Evolutionary conservation across 2,113 vertebrate species (phyloP).

Genomic region (Strigops habroptila): DNA sequence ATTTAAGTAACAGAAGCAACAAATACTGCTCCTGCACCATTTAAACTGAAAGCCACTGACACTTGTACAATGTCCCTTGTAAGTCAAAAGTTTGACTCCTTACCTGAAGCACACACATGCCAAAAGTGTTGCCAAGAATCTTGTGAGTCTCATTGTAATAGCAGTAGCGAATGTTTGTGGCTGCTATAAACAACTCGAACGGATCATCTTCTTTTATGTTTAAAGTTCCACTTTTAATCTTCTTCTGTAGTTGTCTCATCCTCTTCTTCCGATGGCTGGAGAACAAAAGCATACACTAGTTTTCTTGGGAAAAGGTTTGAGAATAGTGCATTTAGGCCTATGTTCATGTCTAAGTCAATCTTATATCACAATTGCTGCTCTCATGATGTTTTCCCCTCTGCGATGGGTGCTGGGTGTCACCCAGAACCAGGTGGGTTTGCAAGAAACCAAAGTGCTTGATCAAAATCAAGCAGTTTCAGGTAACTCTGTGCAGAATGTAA

Average conservation of each 20-base stretch:
- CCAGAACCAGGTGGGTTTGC: background rate
- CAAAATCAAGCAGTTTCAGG: background rate
- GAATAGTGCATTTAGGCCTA: background rate
- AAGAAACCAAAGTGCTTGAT: background rate
- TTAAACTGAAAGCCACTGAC: background rate
- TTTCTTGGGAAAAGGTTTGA: background rate
- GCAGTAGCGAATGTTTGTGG: slow-evolving; percentile 97
- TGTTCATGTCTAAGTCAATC: background rate
- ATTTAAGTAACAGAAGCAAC: background rate
- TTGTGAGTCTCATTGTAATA: slow-evolving; percentile 98
- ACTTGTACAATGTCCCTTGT: rapidly evolving
- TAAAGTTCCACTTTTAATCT: slow-evolving; percentile 91
- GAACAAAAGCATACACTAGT: background rate
- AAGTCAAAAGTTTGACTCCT: background rate
- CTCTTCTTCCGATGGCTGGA: slow-evolving; percentile 93
- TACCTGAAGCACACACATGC: slow-evolving; percentile 97
- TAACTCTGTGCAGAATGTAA: background rate
- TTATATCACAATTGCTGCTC: background rate
- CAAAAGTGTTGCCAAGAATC: slow-evolving; percentile 94
- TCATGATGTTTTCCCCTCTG: rapidly evolving
- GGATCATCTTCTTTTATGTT: slow-evolving; percentile 93
- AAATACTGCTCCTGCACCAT: background rate
- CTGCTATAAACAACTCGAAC: slow-evolving; percentile 93
- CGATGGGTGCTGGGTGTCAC: too few relatives aligned
- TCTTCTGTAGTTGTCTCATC: slow-evolving; percentile 97